Percentiles rank a stretch among this genome's conserved stretches.
Conservation (phyloP, 2,113 vertebrate genomes). For the Todiramphus saurophagus region DNA sequence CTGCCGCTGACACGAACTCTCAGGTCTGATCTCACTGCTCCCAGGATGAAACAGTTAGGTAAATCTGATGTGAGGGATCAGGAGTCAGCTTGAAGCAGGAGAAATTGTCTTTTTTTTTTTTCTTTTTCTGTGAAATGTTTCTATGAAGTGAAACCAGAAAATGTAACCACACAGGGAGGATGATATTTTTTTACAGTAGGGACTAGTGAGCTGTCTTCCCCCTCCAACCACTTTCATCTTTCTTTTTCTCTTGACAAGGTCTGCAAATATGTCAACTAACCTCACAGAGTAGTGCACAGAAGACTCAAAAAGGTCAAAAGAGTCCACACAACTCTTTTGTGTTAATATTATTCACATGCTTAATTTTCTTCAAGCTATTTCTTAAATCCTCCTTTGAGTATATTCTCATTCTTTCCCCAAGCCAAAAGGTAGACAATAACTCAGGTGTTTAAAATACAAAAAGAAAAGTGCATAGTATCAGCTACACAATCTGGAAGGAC, state of each 20-base stretch:
- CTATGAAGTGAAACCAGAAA: constrained; percentile 48
- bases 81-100: constrained; percentile 29
- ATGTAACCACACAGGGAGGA: constrained; percentile 5
- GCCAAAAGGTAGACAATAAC: neutral
- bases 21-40: constrained; percentile 44
- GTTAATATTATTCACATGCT: constrained; percentile 34
- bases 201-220: constrained; percentile 30
- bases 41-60: constrained; percentile 61
- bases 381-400: constrained; percentile 35
- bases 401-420: neutral
- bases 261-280: constrained; percentile 47
- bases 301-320: constrained; percentile 32
- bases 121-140: constrained; percentile 60
- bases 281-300: neutral
- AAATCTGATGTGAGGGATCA: constrained; percentile 47
- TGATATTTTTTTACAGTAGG: constrained; percentile 33
- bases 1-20: neutral
- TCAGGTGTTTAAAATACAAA: neutral
- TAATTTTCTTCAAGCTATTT: constrained; percentile 32
- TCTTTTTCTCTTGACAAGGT: constrained; percentile 55
- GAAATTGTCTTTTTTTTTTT: constrained; percentile 13
- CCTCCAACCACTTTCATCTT: constrained; percentile 43
- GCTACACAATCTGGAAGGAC: neutral
- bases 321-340: neutral
- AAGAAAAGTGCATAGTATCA: neutral